Conservation (phyloP, 2,888 invertebrate genomes). For the Ectemnius continuus region DNA sequence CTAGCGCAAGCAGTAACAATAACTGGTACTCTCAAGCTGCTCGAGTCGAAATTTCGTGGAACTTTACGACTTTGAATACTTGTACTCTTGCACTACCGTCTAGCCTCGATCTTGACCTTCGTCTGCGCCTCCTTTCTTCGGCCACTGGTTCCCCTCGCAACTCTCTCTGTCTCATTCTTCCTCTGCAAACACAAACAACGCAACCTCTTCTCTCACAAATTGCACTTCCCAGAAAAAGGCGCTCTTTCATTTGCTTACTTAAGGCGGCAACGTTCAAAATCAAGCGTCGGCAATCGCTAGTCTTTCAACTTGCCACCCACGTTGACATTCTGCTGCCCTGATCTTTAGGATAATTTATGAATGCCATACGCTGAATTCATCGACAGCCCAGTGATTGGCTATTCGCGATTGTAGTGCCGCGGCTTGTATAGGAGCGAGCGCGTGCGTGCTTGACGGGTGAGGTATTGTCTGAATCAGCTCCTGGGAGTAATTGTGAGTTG, state of each 20-base stretch:
- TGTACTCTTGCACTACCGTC: conserved; percentile 25
- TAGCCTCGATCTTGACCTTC: conserved; percentile 50
- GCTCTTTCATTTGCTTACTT: conserved; percentile 46
- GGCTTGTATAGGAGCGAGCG: too few species aligned
- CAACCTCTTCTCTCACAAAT: conserved; percentile 35
- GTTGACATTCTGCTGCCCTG: too few species aligned
- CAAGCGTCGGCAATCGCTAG: too few species aligned
- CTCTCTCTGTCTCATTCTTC: too few species aligned
- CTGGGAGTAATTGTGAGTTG: conserved; percentile 49
- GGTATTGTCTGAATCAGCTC: conserved; percentile 2
- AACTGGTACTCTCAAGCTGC: conserved; percentile 46
- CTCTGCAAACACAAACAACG: too few species aligned
- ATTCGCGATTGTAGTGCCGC: too few species aligned
- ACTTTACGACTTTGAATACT: conserved; percentile 33
- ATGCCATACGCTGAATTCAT: too few species aligned
- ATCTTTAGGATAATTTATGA: too few species aligned
- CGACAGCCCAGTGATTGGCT: too few species aligned
- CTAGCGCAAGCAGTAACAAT: conserved; percentile 52
- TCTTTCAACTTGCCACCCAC: too few species aligned
- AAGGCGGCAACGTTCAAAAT: not conserved
- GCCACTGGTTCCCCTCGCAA: conserved; percentile 6
- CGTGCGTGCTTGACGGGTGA: too few species aligned
- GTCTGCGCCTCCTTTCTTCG: conserved; percentile 33
- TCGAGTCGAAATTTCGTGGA: conserved; percentile 42
- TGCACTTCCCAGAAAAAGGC: conserved; percentile 32